A percentile compares a stretch with the other conserved stretches of the same genome.
Conservation (phyloP, 2,113 vertebrate genomes). For the Boulengeromyrus knoepffleri region DNA sequence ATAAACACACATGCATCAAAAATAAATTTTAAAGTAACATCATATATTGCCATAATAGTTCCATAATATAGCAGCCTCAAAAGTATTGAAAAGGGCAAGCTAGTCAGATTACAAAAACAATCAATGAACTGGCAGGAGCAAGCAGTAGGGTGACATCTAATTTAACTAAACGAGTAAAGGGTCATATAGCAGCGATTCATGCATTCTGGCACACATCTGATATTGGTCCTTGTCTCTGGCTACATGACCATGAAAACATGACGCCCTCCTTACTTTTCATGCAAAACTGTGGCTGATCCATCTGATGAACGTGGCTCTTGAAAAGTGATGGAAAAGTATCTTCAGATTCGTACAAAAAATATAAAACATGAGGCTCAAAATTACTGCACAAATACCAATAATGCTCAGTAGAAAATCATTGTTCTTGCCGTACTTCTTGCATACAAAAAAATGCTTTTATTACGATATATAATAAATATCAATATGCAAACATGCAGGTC, state of each 20-base stretch:
- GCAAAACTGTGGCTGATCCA: neutral
- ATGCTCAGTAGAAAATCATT: constrained; percentile 5
- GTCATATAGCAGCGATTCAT: neutral
- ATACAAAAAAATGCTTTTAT: constrained; percentile 8
- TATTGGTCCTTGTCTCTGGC: neutral
- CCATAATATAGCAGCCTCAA: neutral
- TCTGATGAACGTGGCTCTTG: neutral
- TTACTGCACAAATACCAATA: neutral
- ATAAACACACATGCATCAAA: constrained; percentile 1
- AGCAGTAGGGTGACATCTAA: neutral
- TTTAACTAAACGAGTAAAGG: neutral
- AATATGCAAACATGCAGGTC: constrained; percentile 3
- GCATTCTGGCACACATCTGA: neutral
- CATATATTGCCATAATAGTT: neutral
- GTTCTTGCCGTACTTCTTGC: neutral
- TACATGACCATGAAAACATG: neutral
- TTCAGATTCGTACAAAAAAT: constrained; percentile 15
- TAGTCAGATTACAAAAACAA: neutral
- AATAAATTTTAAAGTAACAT: neutral
- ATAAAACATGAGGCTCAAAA: constrained; percentile 15
- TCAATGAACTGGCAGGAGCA: neutral
- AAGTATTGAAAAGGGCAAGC: neutral
- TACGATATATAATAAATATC: neutral
- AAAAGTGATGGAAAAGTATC: neutral
- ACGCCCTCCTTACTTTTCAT: neutral